Evolutionary conservation across 2,888 invertebrate genomes (phyloP), one percentile per base, ranked within the genome.

Genomic region (Brenthis hecate): DNA sequence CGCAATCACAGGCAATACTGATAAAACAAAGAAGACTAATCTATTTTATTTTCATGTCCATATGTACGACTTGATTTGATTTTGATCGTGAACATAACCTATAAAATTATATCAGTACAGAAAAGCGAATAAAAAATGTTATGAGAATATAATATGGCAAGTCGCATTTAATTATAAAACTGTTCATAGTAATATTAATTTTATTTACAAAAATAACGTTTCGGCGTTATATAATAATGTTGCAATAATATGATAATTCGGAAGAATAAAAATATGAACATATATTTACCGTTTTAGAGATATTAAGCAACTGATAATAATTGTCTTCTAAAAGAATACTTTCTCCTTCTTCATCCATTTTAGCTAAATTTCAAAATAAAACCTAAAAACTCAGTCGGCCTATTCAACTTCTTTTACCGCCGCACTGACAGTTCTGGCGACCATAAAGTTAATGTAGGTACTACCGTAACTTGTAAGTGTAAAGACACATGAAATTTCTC

Each of bases 251-350:
- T 51, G 55, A 50, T 66, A 82, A 77, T 83, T 80, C 81, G 77
- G 75, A 77, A 77, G 71, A 73, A 72, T 69, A 69, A 70, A 73
- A 72, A 75, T 68, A 73, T 75, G 62, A 56, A 70, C 62, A 72
- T 53, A 76, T 86, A 88, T 94, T 95, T 94, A 97, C 98, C 93
- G 96, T 95, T 93, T 94, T 96, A 11, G 97, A 94, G 72, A 98
- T 94, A 92, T 98, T 98, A 65, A 98, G 92, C 86, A 97, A 96
- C 72, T 97, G 95, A 86, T 98, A 98, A 88, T 96, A 98, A 90
- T 98, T 97, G 81, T 97, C 97, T 88, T 97, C 96, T 69, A 95
- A 86, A 71, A 94, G 85, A 85, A 93, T 94, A 79, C 94, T 95
- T 76, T 96, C 96, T 58, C 94, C 94, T 81, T 96, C 95, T 80